Evolutionary conservation across 1,140 invertebrate genomes (phyloP), one percentile per base, ranked within the genome.

Genomic region (Arctopsyche grandis): DNA sequence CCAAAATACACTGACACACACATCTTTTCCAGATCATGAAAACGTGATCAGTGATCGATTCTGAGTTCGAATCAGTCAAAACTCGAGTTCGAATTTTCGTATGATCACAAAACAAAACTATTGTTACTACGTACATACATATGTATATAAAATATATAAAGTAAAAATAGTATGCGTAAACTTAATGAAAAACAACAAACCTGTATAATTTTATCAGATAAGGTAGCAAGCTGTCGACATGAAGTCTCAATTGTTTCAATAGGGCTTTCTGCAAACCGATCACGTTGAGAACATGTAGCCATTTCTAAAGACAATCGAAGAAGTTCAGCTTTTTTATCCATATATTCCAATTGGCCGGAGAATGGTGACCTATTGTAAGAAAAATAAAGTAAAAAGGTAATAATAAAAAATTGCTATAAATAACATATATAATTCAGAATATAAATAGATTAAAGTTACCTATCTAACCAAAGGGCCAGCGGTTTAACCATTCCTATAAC

Each of bases 151-250:
- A n/a, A n/a, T n/a, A n/a, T n/a, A n/a, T 14, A 48, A 46, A 74
- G 5, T 74, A 5, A 19, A 63, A 69, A 9, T 12, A 21, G 10
- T 21, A 66, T 69, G 21, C 10, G 22, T 16, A 75, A 0, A 52
- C 63, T 69, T 75, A 73, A 52, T 75, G 21, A 44, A 69, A 70
- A 5, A 44, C 16, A 24, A 80, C 56, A 80, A 81, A 90, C 89
- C 85, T 96, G 94, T 80, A 98, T 94, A 80, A 98, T 93, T 83
- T 93, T 92, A 89, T 98, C 95, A 76, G 96, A 95, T 44, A 96
- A 86, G 75, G 92, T 90, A 9, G 93, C 92, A 44, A 97, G 87
- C 83, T 92, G 90, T 73, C 90, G 89, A 78, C 95, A 95, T 79
- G 91, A 91, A 16, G 90, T 90, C 80, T 90, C 89, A 56, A 96